Percentiles rank a stretch among this genome's conserved stretches.
Evolutionary conservation across 2,113 vertebrate genomes (phyloP).

Genomic region (Pygoscelis adeliae): DNA sequence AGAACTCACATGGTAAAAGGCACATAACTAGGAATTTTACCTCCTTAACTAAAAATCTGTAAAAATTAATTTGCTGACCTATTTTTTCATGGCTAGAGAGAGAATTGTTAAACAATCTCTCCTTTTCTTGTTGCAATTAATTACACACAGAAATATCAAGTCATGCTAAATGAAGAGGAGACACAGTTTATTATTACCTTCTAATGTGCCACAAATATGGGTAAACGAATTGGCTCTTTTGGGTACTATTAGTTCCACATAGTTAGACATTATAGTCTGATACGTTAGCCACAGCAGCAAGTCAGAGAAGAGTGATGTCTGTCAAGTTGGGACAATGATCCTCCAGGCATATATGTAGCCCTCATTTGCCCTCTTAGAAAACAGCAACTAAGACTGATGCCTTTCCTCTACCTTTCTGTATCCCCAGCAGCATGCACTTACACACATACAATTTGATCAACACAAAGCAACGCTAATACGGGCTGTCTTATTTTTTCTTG

Average conservation of each 20-base stretch:
- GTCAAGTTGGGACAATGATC: neutral
- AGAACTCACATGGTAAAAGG: neutral
- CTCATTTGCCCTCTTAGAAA: neutral
- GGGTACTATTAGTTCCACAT: conserved; percentile 50
- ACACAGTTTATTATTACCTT: neutral
- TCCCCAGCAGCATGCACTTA: neutral
- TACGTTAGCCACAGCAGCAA: neutral
- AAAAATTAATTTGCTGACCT: conserved; percentile 6
- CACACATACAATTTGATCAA: neutral
- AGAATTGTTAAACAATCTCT: neutral
- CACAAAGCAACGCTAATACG: accelerated
- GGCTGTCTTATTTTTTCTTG: neutral
- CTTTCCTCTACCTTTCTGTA: neutral
- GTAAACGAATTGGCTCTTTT: conserved; percentile 37
- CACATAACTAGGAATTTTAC: neutral
- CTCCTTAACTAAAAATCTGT: neutral
- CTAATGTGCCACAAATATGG: conserved; percentile 9
- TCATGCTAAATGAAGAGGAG: conserved; percentile 25
- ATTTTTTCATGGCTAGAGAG: neutral
- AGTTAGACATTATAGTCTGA: conserved; percentile 40
- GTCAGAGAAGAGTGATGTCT: neutral
- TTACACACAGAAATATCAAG: neutral
- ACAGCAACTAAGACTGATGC: neutral
- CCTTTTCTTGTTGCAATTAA: neutral
- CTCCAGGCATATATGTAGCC: neutral